A percentile compares a stretch with the other conserved stretches of the same genome.
These are phyloP conservation scores for Linurgus olivaceus DNA, from an alignment of 2,797 vertebrate genomes.

Conservation along the genomic window DNA sequence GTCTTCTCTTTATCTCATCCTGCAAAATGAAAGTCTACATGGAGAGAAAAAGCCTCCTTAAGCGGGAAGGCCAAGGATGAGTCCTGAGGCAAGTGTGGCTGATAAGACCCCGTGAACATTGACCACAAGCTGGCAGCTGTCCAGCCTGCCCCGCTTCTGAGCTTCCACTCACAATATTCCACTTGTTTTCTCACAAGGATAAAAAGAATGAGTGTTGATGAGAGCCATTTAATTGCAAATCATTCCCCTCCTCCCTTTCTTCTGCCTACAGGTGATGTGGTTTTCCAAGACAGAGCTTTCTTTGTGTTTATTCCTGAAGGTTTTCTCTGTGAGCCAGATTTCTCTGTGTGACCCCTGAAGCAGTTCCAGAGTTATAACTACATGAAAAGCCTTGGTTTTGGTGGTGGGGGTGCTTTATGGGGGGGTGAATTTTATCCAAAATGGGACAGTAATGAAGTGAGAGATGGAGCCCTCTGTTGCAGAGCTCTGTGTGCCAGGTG, in stretches of 20 bases:
- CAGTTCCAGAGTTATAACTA: background rate
- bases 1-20: background rate
- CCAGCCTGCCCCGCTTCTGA: background rate
- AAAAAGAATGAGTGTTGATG: background rate
- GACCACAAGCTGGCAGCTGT: background rate
- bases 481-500: background rate
- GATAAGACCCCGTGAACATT: background rate
- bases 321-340: background rate
- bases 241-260: background rate
- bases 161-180: conserved; percentile 1
- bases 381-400: background rate
- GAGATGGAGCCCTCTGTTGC: accelerated
- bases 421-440: background rate
- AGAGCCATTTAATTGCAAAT: conserved; percentile 41
- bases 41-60: background rate
- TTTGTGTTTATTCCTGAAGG: background rate
- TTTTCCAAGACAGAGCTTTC: background rate
- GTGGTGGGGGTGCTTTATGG: background rate
- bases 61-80: background rate
- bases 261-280: background rate
- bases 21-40: background rate
- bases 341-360: background rate
- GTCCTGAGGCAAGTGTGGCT: background rate
- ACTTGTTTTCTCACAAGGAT: conserved; percentile 19
- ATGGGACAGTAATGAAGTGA: background rate